phyloP scores from a whole-genome alignment of 2,888 invertebrate species.

The Andricus curvator region DNA sequence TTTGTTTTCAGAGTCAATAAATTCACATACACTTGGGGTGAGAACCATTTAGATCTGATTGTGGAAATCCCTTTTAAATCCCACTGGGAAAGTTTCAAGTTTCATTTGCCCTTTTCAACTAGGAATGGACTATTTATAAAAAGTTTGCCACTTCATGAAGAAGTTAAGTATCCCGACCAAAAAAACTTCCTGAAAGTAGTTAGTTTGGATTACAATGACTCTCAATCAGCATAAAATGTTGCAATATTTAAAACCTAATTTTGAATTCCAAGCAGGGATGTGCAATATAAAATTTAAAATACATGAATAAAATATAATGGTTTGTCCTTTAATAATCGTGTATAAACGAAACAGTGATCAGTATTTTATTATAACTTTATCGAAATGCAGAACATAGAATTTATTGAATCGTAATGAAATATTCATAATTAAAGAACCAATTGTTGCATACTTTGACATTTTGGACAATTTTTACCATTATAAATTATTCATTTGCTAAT shows the following conservation, averaged over 20 bases:
- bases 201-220: background rate
- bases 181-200: background rate
- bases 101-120: conserved; percentile 13
- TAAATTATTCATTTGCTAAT: too few species aligned
- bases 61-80: background rate
- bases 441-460: too few species aligned
- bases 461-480: too few species aligned
- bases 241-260: background rate
- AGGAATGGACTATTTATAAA: conserved; percentile 24
- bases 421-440: too few species aligned
- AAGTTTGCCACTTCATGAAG: conserved; percentile 1
- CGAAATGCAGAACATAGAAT: too few species aligned
- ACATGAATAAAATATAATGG: too few species aligned
- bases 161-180: conserved; percentile 10
- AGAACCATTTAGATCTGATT: background rate
- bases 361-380: too few species aligned
- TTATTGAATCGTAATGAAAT: too few species aligned
- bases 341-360: too few species aligned
- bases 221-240: background rate
- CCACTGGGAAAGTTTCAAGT: conserved; percentile 14
- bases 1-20: conserved; percentile 4
- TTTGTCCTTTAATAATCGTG: too few species aligned
- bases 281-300: background rate
- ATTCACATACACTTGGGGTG: background rate
- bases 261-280: background rate